phyloP scores from a whole-genome alignment of 2,797 vertebrate genomes.

The Muraenolepis orangiensis region DNA sequence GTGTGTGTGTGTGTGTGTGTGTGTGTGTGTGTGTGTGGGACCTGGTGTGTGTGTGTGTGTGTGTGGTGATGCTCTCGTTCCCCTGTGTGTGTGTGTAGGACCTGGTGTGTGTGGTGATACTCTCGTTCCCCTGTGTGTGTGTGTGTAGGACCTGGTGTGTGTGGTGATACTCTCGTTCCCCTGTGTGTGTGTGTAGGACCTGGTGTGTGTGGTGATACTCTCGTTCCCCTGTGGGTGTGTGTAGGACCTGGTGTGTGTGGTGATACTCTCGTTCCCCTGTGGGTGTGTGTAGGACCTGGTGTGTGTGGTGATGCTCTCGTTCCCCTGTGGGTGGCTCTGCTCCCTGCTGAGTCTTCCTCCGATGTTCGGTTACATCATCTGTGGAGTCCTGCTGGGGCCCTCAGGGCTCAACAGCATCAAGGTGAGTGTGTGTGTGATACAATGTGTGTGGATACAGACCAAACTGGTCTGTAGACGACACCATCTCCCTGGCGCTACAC shows the following conservation, averaged over 20 bases:
- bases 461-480: too few species aligned
- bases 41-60: neutral
- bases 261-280: slow-evolving; percentile 91
- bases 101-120: too few species aligned
- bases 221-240: neutral
- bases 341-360: slow-evolving; percentile 85
- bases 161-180: too few species aligned
- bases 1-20: too few species aligned
- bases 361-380: slow-evolving; percentile 97
- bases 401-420: slow-evolving; percentile 95
- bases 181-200: neutral
- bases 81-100: neutral
- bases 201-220: too few species aligned
- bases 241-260: slow-evolving; percentile 34
- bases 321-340: slow-evolving; percentile 96
- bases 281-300: slow-evolving; percentile 99
- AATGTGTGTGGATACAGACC: too few species aligned
- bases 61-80: too few species aligned
- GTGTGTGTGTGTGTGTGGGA: too few species aligned
- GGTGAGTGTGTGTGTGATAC: slow-evolving; percentile 70
- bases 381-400: slow-evolving; percentile 94
- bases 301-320: slow-evolving; percentile 88
- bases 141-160: too few species aligned
- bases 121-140: too few species aligned
- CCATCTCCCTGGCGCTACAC: too few species aligned